A percentile compares a stretch with the other conserved stretches of the same genome.
Evolutionary conservation across 2,888 invertebrate genomes (phyloP).

Genomic region (Drosophila testacea): DNA sequence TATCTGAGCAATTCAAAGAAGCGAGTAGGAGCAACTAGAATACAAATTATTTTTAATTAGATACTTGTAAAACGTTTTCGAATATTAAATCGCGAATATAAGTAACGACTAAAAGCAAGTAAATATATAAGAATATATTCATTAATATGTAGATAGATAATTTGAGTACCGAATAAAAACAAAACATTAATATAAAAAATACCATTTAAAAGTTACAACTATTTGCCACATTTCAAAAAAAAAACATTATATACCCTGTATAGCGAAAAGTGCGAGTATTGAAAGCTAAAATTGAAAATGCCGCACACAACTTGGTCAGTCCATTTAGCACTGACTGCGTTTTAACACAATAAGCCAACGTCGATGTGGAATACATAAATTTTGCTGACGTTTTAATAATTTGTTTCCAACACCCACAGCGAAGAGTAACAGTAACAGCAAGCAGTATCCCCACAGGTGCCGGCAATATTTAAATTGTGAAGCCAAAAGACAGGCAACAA

Average conservation of each 20-base stretch:
- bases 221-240: no score
- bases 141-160: no score
- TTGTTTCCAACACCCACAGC: slow-evolving; percentile 17
- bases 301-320: slow-evolving; percentile 25
- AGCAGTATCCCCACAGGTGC: slow-evolving; percentile 40
- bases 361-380: slow-evolving; percentile 36
- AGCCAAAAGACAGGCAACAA: slow-evolving; percentile 15
- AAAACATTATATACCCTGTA: background rate
- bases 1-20: no score
- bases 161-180: background rate
- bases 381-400: slow-evolving; percentile 46
- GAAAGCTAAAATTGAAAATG: slow-evolving; percentile 24
- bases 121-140: no score
- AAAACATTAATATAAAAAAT: background rate
- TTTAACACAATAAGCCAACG: slow-evolving; percentile 42
- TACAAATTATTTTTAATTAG: no score
- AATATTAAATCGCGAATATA: background rate
- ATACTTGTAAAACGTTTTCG: background rate
- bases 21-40: no score
- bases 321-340: slow-evolving; percentile 25
- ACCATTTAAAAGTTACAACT: background rate
- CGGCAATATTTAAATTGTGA: slow-evolving; percentile 38
- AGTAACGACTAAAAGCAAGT: background rate
- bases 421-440: background rate
- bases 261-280: background rate